Conservation (phyloP, 2,113 vertebrate species). For the Epinephelus lanceolatus region DNA sequence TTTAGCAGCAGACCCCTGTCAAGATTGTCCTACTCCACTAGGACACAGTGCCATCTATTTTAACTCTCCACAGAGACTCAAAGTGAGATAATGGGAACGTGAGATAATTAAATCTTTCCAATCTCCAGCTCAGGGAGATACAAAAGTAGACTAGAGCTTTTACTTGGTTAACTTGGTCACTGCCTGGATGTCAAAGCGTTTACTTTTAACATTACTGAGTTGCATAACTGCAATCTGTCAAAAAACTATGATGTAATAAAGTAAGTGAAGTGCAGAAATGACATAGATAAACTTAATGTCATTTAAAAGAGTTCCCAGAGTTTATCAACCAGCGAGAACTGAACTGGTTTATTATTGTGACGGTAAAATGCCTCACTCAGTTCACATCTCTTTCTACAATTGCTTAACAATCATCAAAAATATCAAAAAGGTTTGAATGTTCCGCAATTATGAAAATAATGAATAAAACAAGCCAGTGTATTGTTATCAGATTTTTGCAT, state of each 20-base stretch:
- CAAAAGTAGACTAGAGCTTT: slow-evolving; percentile 58
- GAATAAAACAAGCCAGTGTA: too few species aligned
- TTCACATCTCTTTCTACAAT: neutral
- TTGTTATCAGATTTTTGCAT: neutral
- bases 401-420: neutral
- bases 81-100: slow-evolving; percentile 75
- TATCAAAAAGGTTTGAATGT: neutral
- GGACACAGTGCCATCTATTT: slow-evolving; percentile 71
- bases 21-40: slow-evolving; percentile 50
- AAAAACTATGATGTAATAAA: neutral
- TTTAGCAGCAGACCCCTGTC: slow-evolving; percentile 55
- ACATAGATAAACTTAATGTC: too few species aligned
- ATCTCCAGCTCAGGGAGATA: slow-evolving; percentile 67
- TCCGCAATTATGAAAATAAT: neutral
- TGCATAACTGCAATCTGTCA: neutral
- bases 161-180: slow-evolving; percentile 57
- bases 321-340: neutral
- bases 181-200: neutral
- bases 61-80: slow-evolving; percentile 73
- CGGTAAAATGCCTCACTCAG: neutral
- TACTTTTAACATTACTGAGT: slow-evolving; percentile 16
- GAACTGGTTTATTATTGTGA: neutral
- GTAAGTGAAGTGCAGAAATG: neutral
- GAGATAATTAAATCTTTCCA: slow-evolving; percentile 74
- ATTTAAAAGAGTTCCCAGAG: neutral